phyloP scores from a whole-genome alignment of 2,113 vertebrate species.

The Leptobrachium leishanense region DNA sequence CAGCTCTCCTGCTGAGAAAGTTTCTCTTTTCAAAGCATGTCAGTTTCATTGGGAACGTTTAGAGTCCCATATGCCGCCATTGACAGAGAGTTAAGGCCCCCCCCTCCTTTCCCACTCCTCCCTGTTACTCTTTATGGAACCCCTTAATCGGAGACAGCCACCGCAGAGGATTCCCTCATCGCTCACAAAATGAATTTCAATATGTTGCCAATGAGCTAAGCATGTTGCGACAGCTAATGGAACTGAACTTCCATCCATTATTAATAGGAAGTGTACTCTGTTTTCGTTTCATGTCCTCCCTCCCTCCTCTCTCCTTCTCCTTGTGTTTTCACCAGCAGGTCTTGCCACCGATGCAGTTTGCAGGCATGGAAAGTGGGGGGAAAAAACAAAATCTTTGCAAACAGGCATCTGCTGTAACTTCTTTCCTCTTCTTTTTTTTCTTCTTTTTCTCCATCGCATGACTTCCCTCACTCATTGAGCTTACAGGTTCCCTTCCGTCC shows the following conservation, averaged over 20 bases:
- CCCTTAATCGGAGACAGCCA: constrained; percentile 64
- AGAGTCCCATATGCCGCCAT: constrained; percentile 73
- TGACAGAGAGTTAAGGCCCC: constrained; percentile 66
- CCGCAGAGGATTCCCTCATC: constrained; percentile 65
- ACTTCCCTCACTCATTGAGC: constrained; percentile 7
- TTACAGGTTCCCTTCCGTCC: constrained; percentile 47
- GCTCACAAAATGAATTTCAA: constrained; percentile 70
- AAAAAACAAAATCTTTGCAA: constrained; percentile 56
- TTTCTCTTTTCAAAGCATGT: constrained; percentile 85
- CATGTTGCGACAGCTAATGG: constrained; percentile 59
- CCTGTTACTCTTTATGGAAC: constrained; percentile 16
- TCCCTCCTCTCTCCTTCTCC: constrained; percentile 17
- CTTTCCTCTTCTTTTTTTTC: background rate
- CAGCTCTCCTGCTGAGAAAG: constrained; percentile 80
- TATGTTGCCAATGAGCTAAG: constrained; percentile 61
- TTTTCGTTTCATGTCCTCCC: constrained; percentile 51
- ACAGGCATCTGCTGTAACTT: constrained; percentile 57
- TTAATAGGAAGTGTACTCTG: constrained; percentile 64
- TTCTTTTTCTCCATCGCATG: background rate
- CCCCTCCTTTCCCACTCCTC: background rate
- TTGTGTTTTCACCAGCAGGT: constrained; percentile 54
- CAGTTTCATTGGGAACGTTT: constrained; percentile 73
- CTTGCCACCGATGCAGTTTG: constrained; percentile 53
- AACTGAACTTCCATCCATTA: constrained; percentile 64
- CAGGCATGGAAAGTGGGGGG: constrained; percentile 53